Percentiles rank a stretch among this genome's conserved stretches.
phyloP scores from a whole-genome alignment of 2,888 invertebrate genomes.

The Lacanobia wlatinum region DNA sequence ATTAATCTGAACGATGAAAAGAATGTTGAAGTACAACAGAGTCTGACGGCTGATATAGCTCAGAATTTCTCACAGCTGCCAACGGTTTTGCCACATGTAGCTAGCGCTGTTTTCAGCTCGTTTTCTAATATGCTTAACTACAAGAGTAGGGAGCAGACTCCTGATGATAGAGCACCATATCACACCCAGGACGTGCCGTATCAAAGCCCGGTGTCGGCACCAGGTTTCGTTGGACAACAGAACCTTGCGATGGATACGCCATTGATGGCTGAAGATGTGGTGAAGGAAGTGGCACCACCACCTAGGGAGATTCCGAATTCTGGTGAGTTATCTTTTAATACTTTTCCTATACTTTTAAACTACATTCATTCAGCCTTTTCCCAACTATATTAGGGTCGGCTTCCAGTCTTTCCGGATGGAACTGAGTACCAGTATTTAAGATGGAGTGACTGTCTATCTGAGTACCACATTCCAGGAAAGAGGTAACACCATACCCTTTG shows the following conservation, averaged over 20 bases:
- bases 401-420: not conserved
- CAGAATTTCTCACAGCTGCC: conserved; percentile 91
- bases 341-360: not conserved
- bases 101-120: conserved; percentile 92
- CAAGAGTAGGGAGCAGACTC: conserved; percentile 83
- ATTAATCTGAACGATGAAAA: conserved; percentile 83
- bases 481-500: not conserved
- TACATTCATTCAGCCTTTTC: not conserved
- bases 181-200: conserved; percentile 66
- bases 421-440: not conserved
- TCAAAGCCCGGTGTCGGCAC: conserved; percentile 30
- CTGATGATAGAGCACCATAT: conserved; percentile 71
- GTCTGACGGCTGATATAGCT: conserved; percentile 87
- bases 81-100: conserved; percentile 90
- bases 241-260: conserved; percentile 54
- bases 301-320: conserved; percentile 79
- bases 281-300: conserved; percentile 80
- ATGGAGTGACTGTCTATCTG: no score
- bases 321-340: conserved; percentile 75
- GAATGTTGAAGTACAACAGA: conserved; percentile 75
- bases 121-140: conserved; percentile 89
- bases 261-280: conserved; percentile 73
- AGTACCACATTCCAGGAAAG: not conserved
- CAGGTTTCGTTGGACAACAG: conserved; percentile 45
- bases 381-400: not conserved